Evolutionary conservation across 2,797 vertebrate species (phyloP), one percentile per base, ranked within the genome.

Genomic region (Coracias cyanogaster): DNA sequence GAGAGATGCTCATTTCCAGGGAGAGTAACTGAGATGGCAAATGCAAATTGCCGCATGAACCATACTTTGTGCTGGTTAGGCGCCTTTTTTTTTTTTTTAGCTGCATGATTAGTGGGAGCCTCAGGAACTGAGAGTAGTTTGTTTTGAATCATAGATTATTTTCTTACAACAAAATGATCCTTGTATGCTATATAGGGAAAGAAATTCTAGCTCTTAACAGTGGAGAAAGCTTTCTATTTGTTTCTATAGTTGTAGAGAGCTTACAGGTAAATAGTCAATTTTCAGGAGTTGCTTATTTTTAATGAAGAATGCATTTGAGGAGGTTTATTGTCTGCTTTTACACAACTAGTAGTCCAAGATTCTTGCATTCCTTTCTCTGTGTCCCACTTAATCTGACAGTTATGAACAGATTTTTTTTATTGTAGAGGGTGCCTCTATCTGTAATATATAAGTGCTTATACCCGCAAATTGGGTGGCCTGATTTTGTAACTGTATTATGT

Each of bases 301-400:
- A 95, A 93, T 96, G 87, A 97, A 96, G 55, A 78, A 18, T 1
- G 21, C 84, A 60, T 94, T 70, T 91, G 65, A 82, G 65, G 70
- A 88, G 73, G 64, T 93, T 96, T 83, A 84, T 67, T 71, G 93
- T 95, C 88, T 97, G 89, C 25, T 97, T 86, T 96, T 84, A 85
- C 74, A 91, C 93, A 95, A 93, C 57, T 93, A 21, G 83, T 92
- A 95, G 60, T 94, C 76, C 67, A 90, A 93, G 92, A 22, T 71
- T 84, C 19, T 60, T 84, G 19, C 48, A 62, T 93, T 90, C 39
- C 52, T 89, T 89, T 88, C 33, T 83, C 16, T 71, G 9, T 71
- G 20, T 71, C 64, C 29, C 80, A 46, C 48, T 83, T 82, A 73
- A 67, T 61, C 57, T 71, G 51, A 82, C 43, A 66, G 55, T 48